Conservation (phyloP, 2,888 invertebrate species). For the Nomada goodeniana region DNA sequence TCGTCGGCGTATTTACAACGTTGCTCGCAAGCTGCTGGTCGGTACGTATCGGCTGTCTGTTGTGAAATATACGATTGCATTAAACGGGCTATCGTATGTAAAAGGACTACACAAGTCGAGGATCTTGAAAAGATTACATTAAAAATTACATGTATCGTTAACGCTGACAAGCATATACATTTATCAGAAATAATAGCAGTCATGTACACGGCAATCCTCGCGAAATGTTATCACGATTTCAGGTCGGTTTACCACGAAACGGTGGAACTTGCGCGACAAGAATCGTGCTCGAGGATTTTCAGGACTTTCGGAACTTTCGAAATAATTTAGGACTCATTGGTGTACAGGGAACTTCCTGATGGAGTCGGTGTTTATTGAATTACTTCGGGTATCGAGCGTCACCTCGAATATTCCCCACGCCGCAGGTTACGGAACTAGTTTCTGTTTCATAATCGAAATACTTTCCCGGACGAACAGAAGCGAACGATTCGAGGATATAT, state of each 20-base stretch:
- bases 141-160: too few relatives aligned
- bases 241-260: background rate
- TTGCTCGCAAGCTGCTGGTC: constrained; percentile 14
- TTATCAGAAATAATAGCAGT: too few relatives aligned
- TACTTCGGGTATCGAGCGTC: constrained; percentile 41
- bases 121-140: too few relatives aligned
- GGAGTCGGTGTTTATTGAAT: constrained; percentile 45
- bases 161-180: too few relatives aligned
- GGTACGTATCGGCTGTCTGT: constrained; percentile 22
- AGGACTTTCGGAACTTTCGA: constrained; percentile 39
- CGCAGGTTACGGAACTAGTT: background rate
- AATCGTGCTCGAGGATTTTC: constrained; percentile 20
- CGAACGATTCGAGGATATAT: background rate
- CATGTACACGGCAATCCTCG: background rate
- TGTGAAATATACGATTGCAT: background rate
- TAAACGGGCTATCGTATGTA: background rate
- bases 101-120: too few relatives aligned
- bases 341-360: constrained; percentile 25
- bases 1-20: constrained; percentile 33
- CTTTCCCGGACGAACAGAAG: background rate
- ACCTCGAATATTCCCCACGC: constrained; percentile 29
- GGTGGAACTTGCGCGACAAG: constrained; percentile 1
- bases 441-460: constrained; percentile 47
- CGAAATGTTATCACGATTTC: background rate
- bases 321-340: constrained; percentile 47